Evolutionary conservation across 1,140 invertebrate species (phyloP).

Genomic region (Parasteatoda tepidariorum): DNA sequence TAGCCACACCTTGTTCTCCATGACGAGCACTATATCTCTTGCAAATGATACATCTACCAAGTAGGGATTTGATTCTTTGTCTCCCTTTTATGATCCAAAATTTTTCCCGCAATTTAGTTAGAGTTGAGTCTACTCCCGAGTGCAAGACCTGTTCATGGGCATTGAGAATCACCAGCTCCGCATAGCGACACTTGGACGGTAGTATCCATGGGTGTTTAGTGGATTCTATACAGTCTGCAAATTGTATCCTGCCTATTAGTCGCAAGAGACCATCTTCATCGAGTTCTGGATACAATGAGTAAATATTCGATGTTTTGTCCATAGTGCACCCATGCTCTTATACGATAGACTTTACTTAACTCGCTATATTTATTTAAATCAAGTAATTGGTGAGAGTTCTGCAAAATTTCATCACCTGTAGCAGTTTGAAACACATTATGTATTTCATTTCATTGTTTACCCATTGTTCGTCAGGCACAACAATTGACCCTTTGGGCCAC

Average conservation of each 20-base stretch:
- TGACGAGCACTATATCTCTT: neutral
- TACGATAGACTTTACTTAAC: no score
- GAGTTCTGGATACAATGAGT: neutral
- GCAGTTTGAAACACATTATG: no score
- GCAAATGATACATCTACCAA: neutral
- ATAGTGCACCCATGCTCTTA: neutral
- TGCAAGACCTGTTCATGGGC: neutral
- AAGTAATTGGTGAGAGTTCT: no score
- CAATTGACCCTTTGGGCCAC: neutral
- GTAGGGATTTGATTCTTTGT: neutral
- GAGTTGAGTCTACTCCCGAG: neutral
- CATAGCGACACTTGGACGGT: neutral
- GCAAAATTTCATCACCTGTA: no score
- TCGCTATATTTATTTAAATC: no score
- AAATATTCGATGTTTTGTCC: neutral
- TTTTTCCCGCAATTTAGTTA: neutral
- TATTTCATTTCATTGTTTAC: neutral
- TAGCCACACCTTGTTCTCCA: neutral
- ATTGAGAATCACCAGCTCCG: neutral
- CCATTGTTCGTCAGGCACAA: neutral
- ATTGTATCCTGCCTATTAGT: neutral
- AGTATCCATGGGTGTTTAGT: neutral
- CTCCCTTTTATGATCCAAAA: neutral
- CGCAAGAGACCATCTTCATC: neutral
- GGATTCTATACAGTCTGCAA: no score